These are phyloP conservation scores for Drosophila sucinea DNA, from an alignment of 1,140 invertebrate species.

Conservation along the genomic window DNA sequence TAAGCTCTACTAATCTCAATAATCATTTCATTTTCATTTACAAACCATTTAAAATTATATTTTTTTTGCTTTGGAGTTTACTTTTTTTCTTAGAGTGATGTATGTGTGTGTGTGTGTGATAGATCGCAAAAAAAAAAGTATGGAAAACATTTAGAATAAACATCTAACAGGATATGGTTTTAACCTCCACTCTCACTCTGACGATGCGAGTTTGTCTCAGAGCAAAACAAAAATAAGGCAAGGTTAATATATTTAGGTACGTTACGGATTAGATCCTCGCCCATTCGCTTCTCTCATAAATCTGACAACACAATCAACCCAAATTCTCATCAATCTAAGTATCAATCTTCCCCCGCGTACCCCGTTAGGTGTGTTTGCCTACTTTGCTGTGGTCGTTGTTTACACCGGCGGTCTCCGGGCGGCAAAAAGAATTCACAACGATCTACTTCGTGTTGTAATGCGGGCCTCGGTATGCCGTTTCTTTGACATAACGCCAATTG, in stretches of 20 bases:
- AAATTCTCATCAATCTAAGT: neutral
- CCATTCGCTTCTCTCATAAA: neutral
- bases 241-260: neutral
- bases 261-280: neutral
- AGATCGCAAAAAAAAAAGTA: slow-evolving; percentile 28
- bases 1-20: neutral
- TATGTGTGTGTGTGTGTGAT: slow-evolving; percentile 35
- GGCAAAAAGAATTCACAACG: slow-evolving; percentile 87
- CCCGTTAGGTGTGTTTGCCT: slow-evolving; percentile 86
- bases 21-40: neutral
- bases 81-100: slow-evolving; percentile 4
- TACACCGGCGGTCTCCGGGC: slow-evolving; percentile 89
- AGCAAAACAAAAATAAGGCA: slow-evolving; percentile 23
- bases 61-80: neutral
- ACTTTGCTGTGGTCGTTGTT: slow-evolving; percentile 87
- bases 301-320: neutral
- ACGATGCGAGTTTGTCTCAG: slow-evolving; percentile 44
- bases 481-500: slow-evolving; percentile 94
- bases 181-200: slow-evolving; percentile 44
- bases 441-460: slow-evolving; percentile 88
- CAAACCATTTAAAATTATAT: neutral
- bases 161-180: slow-evolving; percentile 2
- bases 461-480: slow-evolving; percentile 88
- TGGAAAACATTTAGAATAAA: neutral
- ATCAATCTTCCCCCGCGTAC: slow-evolving; percentile 12